Conservation (phyloP, 2,888 invertebrate species). For the Orgyia antiqua region DNA sequence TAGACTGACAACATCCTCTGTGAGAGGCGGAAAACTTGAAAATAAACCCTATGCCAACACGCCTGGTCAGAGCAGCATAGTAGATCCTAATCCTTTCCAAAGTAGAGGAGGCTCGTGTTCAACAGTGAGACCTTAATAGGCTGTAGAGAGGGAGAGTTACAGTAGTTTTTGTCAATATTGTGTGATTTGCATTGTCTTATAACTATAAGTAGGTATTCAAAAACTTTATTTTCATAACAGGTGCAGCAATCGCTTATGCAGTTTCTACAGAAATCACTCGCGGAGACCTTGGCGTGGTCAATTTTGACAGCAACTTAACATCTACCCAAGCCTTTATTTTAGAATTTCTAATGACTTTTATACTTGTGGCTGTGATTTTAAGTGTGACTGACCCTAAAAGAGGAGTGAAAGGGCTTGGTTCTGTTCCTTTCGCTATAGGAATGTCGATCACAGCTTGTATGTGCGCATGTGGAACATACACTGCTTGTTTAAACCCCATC, state of each 20-base stretch:
- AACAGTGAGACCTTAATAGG: too few relatives aligned
- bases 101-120: too few relatives aligned
- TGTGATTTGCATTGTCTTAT: too few relatives aligned
- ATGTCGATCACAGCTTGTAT: slow-evolving; percentile 28
- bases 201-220: too few relatives aligned
- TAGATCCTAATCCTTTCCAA: too few relatives aligned
- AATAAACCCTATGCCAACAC: too few relatives aligned
- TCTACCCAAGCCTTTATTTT: slow-evolving; percentile 16
- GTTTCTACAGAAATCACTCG: slow-evolving; percentile 15
- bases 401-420: slow-evolving; percentile 29
- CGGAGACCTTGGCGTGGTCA: slow-evolving; percentile 17
- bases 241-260: slow-evolving; percentile 24
- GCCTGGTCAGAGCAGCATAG: too few relatives aligned
- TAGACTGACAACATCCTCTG: too few relatives aligned
- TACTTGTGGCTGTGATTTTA: slow-evolving; percentile 26
- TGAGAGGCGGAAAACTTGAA: too few relatives aligned
- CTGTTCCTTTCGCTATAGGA: slow-evolving; percentile 31
- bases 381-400: slow-evolving; percentile 24
- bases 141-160: too few relatives aligned
- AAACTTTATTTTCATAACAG: slow-evolving; percentile 24
- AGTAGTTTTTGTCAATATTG: too few relatives aligned
- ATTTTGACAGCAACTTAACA: slow-evolving; percentile 14
- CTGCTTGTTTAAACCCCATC: slow-evolving; percentile 28
- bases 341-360: slow-evolving; percentile 31
- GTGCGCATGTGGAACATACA: slow-evolving; percentile 26